These are phyloP conservation scores for Microcebus griseorufus DNA, from an alignment of 2,113 vertebrate genomes.

Conservation along the genomic window DNA sequence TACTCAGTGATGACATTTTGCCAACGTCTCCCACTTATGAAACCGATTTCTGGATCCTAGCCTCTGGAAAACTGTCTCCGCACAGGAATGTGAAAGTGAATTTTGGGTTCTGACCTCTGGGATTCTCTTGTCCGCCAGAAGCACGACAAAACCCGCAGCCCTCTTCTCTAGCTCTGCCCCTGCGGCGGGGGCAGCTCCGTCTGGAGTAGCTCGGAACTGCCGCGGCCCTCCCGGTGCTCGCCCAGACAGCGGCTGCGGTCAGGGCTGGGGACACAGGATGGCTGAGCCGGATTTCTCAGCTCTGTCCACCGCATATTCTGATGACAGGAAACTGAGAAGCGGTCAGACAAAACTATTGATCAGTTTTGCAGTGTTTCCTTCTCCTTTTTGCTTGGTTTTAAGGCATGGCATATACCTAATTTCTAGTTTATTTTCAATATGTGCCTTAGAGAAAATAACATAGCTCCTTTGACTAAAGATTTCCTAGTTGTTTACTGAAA, in stretches of 20 bases:
- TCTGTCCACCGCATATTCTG: not conserved
- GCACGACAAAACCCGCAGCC: not conserved
- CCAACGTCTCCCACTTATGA: not conserved
- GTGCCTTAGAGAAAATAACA: too few relatives aligned
- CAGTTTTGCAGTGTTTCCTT: not conserved
- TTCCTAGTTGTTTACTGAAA: not conserved
- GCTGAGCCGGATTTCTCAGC: not conserved
- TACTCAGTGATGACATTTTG: not conserved
- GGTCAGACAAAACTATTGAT: not conserved
- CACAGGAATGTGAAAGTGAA: not conserved
- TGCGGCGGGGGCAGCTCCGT: not conserved
- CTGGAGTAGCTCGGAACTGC: not conserved
- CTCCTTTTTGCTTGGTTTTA: not conserved
- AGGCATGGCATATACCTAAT: not conserved
- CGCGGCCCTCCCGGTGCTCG: not conserved
- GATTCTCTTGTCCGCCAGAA: not conserved
- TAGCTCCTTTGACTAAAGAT: not conserved
- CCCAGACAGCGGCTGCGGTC: not conserved
- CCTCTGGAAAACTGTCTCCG: not conserved
- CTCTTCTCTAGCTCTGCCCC: too few relatives aligned
- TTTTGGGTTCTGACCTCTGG: not conserved
- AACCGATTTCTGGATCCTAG: not conserved
- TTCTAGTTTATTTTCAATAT: not conserved
- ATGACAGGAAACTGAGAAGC: not conserved
- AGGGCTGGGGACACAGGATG: not conserved